Evolutionary conservation across 2,888 invertebrate species (phyloP).

Genomic region (Sialis fuliginosa): DNA sequence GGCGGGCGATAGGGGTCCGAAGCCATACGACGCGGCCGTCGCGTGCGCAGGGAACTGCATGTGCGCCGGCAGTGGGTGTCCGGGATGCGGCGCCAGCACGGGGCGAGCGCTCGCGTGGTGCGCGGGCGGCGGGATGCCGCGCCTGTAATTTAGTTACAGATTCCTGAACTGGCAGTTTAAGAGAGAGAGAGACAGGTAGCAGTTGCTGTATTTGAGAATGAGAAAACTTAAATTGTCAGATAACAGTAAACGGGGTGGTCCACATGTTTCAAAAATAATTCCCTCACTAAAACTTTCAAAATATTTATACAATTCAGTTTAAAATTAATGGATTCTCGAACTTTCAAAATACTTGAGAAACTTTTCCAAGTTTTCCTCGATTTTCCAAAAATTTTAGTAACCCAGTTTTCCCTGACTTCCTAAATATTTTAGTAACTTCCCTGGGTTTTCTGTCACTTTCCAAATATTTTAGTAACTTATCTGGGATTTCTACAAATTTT

Average conservation of each 20-base stretch:
- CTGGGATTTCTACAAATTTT: too few relatives aligned
- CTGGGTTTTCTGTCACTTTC: too few relatives aligned
- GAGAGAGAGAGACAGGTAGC: not conserved
- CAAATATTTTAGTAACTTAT: too few relatives aligned
- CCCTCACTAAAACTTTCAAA: too few relatives aligned
- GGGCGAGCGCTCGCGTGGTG: conserved; percentile 63
- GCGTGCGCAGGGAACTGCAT: conserved; percentile 56
- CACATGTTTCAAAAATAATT: not conserved
- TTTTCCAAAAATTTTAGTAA: too few relatives aligned
- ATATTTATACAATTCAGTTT: too few relatives aligned
- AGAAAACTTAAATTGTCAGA: not conserved
- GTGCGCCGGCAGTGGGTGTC: conserved; percentile 67
- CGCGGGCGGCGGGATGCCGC: conserved; percentile 55
- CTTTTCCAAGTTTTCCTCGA: too few relatives aligned
- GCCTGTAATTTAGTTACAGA: conserved; percentile 22
- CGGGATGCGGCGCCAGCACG: conserved; percentile 43
- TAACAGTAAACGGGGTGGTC: not conserved
- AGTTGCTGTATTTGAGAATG: not conserved
- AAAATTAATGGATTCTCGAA: too few relatives aligned
- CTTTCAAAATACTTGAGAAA: too few relatives aligned
- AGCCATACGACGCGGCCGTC: conserved; percentile 37
- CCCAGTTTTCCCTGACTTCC: too few relatives aligned
- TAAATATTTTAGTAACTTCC: too few relatives aligned
- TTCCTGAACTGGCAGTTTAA: not conserved
- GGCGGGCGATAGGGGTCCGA: conserved; percentile 52